These are phyloP conservation scores for Operophtera brumata DNA, from an alignment of 2,888 invertebrate genomes.

Conservation along the genomic window DNA sequence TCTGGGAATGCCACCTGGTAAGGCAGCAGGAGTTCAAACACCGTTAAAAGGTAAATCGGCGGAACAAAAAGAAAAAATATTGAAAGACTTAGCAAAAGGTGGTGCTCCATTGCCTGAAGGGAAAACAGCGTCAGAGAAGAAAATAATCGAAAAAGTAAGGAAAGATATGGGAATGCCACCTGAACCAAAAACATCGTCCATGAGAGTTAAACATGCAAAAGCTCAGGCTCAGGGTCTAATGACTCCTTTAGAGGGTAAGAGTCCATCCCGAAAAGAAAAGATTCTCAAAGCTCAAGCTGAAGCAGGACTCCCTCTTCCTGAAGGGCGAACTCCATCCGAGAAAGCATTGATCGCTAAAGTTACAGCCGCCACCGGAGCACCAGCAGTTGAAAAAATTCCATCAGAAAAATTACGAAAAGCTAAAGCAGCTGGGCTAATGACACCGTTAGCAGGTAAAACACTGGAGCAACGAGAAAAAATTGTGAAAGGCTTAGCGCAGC, in stretches of 20 bases:
- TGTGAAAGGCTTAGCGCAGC: conserved; percentile 25
- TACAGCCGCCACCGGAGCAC: conserved; percentile 13
- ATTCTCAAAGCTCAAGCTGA: conserved; percentile 27
- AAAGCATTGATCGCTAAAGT: conserved; percentile 27
- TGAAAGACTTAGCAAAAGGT: conserved; percentile 29
- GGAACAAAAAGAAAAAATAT: conserved; percentile 37
- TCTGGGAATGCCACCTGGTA: conserved; percentile 39
- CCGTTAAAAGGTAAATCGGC: conserved; percentile 40
- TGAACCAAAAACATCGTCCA: conserved; percentile 29
- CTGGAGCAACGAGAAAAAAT: conserved; percentile 38
- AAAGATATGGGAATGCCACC: conserved; percentile 34
- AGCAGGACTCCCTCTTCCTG: conserved; percentile 36
- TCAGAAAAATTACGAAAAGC: conserved; percentile 34
- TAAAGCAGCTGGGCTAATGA: conserved; percentile 39
- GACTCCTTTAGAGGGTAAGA: conserved; percentile 35
- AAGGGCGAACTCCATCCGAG: conserved; percentile 34
- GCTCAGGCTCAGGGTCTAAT: conserved; percentile 33
- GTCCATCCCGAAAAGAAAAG: conserved; percentile 31
- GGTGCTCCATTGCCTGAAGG: conserved; percentile 43
- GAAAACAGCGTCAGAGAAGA: conserved; percentile 43
- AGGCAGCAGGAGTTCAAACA: conserved; percentile 39
- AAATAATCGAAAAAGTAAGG: conserved; percentile 33
- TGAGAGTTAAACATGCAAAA: conserved; percentile 21
- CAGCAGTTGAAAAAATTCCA: conserved; percentile 5
- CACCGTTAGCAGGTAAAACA: conserved; percentile 41